Conservation (phyloP, 2,888 invertebrate genomes). For the Mesoligia furuncula region DNA sequence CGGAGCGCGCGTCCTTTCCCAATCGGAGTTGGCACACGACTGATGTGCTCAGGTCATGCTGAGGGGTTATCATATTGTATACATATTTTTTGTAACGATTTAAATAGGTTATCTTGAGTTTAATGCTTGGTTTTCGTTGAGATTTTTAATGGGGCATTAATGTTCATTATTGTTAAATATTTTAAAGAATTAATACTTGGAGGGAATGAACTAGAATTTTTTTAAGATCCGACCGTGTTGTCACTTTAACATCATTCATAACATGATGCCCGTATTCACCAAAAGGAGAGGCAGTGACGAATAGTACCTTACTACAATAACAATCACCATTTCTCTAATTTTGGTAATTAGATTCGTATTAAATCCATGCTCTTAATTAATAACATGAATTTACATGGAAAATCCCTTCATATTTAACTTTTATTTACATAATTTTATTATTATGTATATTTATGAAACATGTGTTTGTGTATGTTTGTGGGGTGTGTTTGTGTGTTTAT, state of each 20-base stretch:
- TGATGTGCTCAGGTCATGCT: slow-evolving; percentile 43
- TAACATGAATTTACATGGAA: background rate
- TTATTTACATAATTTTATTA: background rate
- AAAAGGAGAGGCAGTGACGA: background rate
- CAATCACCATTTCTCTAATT: background rate
- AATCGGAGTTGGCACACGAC: slow-evolving; percentile 25
- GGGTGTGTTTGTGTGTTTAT: too few relatives aligned
- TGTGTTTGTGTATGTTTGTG: too few relatives aligned
- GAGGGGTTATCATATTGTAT: slow-evolving; percentile 53
- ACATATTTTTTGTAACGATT: slow-evolving; percentile 58
- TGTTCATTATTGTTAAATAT: background rate
- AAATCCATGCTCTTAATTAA: background rate
- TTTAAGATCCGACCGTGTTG: background rate
- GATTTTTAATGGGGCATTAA: slow-evolving; percentile 52
- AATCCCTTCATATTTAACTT: background rate
- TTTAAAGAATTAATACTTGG: background rate
- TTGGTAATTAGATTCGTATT: background rate
- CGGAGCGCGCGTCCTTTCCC: slow-evolving; percentile 36
- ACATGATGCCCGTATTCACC: too few relatives aligned
- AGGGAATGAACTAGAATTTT: background rate
- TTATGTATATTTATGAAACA: background rate
- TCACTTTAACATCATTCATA: too few relatives aligned
- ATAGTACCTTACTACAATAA: background rate
- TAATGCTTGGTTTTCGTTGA: slow-evolving; percentile 35
- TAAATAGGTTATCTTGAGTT: slow-evolving; percentile 66